phyloP scores from a whole-genome alignment of 2,888 invertebrate genomes.

The Pseudolycoriella hygida region DNA sequence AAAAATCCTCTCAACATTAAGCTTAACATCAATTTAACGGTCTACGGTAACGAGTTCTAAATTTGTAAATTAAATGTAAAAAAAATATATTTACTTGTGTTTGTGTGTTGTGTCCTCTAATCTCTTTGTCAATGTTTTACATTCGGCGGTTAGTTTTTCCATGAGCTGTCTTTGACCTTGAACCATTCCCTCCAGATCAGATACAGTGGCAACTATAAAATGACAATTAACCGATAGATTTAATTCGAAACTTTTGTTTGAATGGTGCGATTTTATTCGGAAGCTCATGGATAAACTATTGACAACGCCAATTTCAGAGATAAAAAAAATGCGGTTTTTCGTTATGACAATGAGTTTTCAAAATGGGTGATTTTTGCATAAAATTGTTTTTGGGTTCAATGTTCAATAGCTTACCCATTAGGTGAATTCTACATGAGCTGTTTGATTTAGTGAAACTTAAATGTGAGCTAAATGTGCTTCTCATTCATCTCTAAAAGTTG shows the following conservation, averaged over 20 bases:
- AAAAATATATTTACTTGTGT: constrained; percentile 62
- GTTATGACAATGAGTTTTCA: neutral
- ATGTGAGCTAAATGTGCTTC: neutral
- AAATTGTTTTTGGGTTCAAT: constrained; percentile 19
- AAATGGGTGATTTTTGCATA: neutral
- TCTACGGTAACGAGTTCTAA: no score
- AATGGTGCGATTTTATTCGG: neutral
- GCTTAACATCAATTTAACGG: no score
- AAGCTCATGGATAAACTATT: constrained; percentile 56
- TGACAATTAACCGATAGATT: neutral
- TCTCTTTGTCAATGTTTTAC: constrained; percentile 75
- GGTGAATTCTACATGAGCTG: neutral
- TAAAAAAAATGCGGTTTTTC: constrained; percentile 9
- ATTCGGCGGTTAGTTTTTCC: constrained; percentile 79
- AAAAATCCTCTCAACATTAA: no score
- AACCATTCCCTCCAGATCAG: constrained; percentile 78
- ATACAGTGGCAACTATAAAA: constrained; percentile 70
- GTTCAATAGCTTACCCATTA: constrained; percentile 35
- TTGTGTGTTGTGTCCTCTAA: constrained; percentile 74
- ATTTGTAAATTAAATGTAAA: constrained; percentile 10
- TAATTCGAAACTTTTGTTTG: neutral
- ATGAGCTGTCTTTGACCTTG: constrained; percentile 83
- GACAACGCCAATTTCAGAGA: constrained; percentile 20
- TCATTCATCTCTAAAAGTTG: no score
- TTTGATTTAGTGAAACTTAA: no score